Percentiles rank a stretch among this genome's conserved stretches.
Evolutionary conservation across 2,888 invertebrate genomes (phyloP).

Genomic region (Prosapia bicincta): DNA sequence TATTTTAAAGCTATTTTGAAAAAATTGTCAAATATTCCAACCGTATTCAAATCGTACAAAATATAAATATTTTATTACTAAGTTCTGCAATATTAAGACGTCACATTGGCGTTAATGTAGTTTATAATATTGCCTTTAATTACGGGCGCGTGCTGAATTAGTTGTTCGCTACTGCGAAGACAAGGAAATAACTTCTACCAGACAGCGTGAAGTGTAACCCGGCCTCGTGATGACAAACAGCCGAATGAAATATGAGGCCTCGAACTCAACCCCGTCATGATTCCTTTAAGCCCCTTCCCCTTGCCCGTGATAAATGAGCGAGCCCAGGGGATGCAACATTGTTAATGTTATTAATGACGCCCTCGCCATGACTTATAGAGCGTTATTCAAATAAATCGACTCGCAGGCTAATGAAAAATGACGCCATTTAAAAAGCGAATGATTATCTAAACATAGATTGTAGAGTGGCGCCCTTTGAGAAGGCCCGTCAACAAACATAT

Average conservation of each 20-base stretch:
- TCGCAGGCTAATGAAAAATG: constrained; percentile 24
- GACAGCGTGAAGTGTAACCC: neutral
- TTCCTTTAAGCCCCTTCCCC: constrained; percentile 19
- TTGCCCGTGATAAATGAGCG: constrained; percentile 14
- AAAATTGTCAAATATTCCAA: too few relatives aligned
- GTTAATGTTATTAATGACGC: constrained; percentile 30
- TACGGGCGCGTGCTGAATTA: too few relatives aligned
- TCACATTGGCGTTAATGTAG: too few relatives aligned
- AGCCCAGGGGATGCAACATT: constrained; percentile 27
- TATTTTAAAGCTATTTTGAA: too few relatives aligned
- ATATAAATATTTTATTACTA: too few relatives aligned
- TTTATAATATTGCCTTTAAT: too few relatives aligned
- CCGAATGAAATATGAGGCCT: constrained; percentile 24
- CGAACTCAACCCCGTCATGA: constrained; percentile 6
- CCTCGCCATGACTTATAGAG: constrained; percentile 24
- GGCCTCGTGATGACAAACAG: neutral
- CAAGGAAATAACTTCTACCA: neutral
- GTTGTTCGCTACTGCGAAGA: too few relatives aligned
- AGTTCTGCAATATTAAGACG: too few relatives aligned
- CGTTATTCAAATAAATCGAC: constrained; percentile 30
- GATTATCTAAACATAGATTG: constrained; percentile 8
- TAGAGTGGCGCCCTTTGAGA: neutral
- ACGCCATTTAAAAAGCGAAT: constrained; percentile 12
- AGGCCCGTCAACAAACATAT: neutral
- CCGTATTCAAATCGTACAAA: too few relatives aligned